Evolutionary conservation across 1,140 invertebrate genomes (phyloP), one percentile per base, ranked within the genome.

Genomic region (Phenacoccus solenopsis): DNA sequence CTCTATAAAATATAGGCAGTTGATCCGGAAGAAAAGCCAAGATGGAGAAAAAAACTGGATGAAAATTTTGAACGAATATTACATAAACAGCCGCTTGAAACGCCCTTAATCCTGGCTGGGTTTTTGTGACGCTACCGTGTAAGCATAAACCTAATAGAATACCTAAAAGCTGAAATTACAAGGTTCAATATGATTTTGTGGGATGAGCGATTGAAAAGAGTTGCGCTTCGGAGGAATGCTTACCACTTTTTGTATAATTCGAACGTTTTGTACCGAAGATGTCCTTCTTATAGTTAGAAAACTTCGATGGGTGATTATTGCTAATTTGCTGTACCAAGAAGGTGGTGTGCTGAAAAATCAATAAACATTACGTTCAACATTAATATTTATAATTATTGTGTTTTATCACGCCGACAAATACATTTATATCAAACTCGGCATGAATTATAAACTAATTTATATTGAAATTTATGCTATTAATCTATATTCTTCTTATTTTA

Each of bases 21-120:
- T 90, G 87, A 73, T 86, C 82, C 0, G 91, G 91, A 75, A 93
- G 90, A 71, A 88, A 80, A 70, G 87, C 83, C 4, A 94, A 80
- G 0, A 89, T 88, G 0, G 88, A 86, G 76, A 93, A 93, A 88
- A 93, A 91, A 0, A 90, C 88, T 61, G 86, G 85, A 78, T 92
- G 93, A 1, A 90, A 90, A 74, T 93, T 93, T 80, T 94, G 91
- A 0, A 89, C 85, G 38, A 93, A 90, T 76, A 93, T 84, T 24
- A 93, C 86, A 76, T 92, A 93, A 1, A 93, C 77, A 0, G 87
- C 86, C 13, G 91, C 91, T 78, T 93, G 88, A 1, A 91, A 85
- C 24, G 90, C 86, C 78, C 93, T 90, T 16, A 93, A 85, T 0
- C 90, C 90, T 10, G 83, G 78, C 76, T 93, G 91, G 38, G 88